Base-by-base conservation (phyloP, 23 tunicate species). In the Trididemnum nubilum region DNA sequence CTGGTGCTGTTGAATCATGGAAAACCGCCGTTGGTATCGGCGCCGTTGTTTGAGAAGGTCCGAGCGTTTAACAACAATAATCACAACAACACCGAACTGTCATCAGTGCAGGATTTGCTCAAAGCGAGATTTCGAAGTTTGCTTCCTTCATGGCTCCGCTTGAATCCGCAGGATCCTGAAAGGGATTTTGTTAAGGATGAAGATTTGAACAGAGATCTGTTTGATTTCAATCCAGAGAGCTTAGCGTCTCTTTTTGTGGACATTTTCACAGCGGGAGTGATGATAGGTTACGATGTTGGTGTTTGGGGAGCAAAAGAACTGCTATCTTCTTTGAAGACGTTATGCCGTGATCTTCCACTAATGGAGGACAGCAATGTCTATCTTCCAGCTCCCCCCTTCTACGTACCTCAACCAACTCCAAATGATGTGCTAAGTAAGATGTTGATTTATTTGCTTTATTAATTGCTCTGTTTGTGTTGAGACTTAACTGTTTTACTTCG, bases 361-460 rank as follows among this genome's bases (percentile, higher is more conserved):
- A 21, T 87, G 67, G 81, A 83, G 29, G 70, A 36, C 32, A 83
- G 58, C 36, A 84, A 74, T 32, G 31, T 88, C 21, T 71, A 84
- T 79, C 67, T 93, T 15, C 98, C 98, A 21, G 34, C 89, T 54
- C 98, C 98, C 4, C 98, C 87, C 2, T 50, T 88, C n/a, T 87
- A 83, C 52, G 82, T 93, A 7, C 98, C 98, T 1, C 98, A 87
- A 57, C 85, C 79, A n/a, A 64, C 77, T 22, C 70, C 77, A 37
- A 82, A 77, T 85, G 69, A 35, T 19, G 35, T 57, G 9, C 32
- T 69, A 69, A 37, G 85, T 82, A 44, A 69, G 65, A n/a, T n/a
- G n/a, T n/a, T n/a, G n/a, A n/a, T n/a, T n/a, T n/a, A n/a, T n/a
- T n/a, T n/a, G n/a, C n/a, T n/a, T n/a, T n/a, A n/a, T n/a, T n/a